Conservation (phyloP, 2,888 invertebrate species). For the Dorcus parallelipipedus region DNA sequence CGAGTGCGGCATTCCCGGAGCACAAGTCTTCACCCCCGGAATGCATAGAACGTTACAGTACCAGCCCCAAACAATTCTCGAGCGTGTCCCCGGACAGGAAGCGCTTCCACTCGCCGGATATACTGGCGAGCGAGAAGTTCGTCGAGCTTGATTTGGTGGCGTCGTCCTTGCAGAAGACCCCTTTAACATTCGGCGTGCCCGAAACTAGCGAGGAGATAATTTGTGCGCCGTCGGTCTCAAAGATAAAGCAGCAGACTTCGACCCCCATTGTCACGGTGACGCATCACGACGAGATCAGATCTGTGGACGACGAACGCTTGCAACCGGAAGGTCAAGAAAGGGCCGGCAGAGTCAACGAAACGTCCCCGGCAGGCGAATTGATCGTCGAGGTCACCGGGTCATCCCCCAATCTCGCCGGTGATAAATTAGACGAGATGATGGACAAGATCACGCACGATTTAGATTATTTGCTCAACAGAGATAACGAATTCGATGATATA, state of each 20-base stretch:
- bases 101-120: slow-evolving; percentile 46
- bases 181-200: slow-evolving; percentile 14
- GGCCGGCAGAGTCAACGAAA: slow-evolving; percentile 18
- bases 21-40: slow-evolving; percentile 27
- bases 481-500: slow-evolving; percentile 26
- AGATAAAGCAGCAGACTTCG: slow-evolving; percentile 4
- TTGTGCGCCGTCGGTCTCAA: slow-evolving; percentile 3
- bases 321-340: slow-evolving; percentile 43
- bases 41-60: slow-evolving; percentile 50
- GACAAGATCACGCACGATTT: slow-evolving; percentile 79
- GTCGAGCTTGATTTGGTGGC: slow-evolving; percentile 55
- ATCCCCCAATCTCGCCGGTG: slow-evolving; percentile 35
- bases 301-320: slow-evolving; percentile 29
- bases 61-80: slow-evolving; percentile 50
- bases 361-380: background rate
- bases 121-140: slow-evolving; percentile 53
- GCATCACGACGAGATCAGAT: slow-evolving; percentile 15
- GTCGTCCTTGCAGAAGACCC: slow-evolving; percentile 30
- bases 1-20: slow-evolving; percentile 32
- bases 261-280: slow-evolving; percentile 21
- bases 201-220: slow-evolving; percentile 23
- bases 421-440: slow-evolving; percentile 61
- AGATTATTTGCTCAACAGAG: slow-evolving; percentile 73
- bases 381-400: slow-evolving; percentile 44
- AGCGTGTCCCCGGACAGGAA: slow-evolving; percentile 50